A percentile compares a stretch with the other conserved stretches of the same genome.
These are phyloP conservation scores for Lycaon pictus DNA, from an alignment of 2,113 vertebrate species.

Conservation along the genomic window DNA sequence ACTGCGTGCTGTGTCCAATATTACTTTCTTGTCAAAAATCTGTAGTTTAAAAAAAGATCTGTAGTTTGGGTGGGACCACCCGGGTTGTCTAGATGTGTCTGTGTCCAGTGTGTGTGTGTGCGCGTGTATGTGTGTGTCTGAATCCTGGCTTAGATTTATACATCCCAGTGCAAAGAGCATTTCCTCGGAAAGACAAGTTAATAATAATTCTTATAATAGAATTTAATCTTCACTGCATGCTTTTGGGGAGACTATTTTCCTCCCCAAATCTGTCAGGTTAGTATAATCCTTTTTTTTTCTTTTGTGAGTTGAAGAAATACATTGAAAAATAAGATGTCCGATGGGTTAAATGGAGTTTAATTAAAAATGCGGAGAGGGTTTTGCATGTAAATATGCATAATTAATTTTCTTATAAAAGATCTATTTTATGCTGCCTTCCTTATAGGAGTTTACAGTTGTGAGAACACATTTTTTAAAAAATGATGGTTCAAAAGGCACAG, in stretches of 20 bases:
- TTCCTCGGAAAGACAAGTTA: background rate
- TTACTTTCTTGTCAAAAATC: background rate
- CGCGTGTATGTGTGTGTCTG: background rate
- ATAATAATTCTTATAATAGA: conserved; percentile 31
- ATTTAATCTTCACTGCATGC: background rate
- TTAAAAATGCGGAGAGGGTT: conserved; percentile 12
- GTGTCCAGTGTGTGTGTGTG: background rate
- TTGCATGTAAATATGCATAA: background rate
- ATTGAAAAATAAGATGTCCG: background rate
- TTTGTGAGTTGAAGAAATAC: background rate
- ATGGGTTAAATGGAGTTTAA: background rate
- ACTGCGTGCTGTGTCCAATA: background rate
- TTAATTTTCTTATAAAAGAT: conserved; percentile 24
- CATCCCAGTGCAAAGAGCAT: background rate
- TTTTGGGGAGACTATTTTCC: conserved; percentile 7
- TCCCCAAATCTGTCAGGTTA: background rate
- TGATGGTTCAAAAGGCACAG: background rate
- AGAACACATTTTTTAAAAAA: background rate
- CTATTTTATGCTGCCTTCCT: background rate
- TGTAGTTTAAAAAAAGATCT: conserved; percentile 7
- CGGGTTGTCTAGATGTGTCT: background rate
- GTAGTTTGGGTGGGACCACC: background rate
- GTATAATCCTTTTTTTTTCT: background rate
- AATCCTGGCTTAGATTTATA: background rate
- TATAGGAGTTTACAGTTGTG: background rate